Evolutionary conservation across 2,888 invertebrate genomes (phyloP), one percentile per base, ranked within the genome.

Genomic region (Sylvicola cinctus): DNA sequence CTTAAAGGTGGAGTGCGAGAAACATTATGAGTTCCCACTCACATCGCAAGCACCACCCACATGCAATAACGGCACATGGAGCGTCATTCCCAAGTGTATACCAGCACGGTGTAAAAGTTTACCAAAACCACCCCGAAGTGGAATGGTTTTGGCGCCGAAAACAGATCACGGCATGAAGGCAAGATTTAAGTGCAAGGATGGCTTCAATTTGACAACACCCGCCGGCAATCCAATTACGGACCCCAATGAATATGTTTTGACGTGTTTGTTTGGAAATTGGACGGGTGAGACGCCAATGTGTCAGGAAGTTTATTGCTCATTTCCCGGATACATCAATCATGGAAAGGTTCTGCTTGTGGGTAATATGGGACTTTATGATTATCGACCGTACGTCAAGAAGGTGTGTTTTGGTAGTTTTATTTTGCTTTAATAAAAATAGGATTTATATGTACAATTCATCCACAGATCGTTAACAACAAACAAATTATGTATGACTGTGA

Each of bases 81-180:
- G 87, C 0, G 77, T 84, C 40, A 80, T 90, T 44, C 93, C 95
- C 0, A 69, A 75, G 36, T 81, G 81, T 48, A 71, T 76, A 39
- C 76, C 81, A 41, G 70, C 95, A 48, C 66, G 83, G 17, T 87
- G 91, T 52, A 81, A 81, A 48, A 65, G 59, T 45, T 71, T 90
- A 64, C 91, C 91, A 0, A 74, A 68, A 39, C 65, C 75, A 3
- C 90, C 96, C 0, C 76, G 81, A 35, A 80, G 91, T 47, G 95
- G 96, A 0, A 84, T 93, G 74, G 90, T 95, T 4, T 78, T 96
- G 37, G 96, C 93, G 2, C 90, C 95, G 0, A 91, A 91, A 51
- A 88, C 88, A n/a, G 85, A 88, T 41, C 96, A 98, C 49, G 90
- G 91, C 0, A 88, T 90, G 79, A 76, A 77, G 49, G 96, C 96